These are phyloP conservation scores for Megastigmus dorsalis DNA, from an alignment of 2,888 invertebrate genomes.

Conservation along the genomic window DNA sequence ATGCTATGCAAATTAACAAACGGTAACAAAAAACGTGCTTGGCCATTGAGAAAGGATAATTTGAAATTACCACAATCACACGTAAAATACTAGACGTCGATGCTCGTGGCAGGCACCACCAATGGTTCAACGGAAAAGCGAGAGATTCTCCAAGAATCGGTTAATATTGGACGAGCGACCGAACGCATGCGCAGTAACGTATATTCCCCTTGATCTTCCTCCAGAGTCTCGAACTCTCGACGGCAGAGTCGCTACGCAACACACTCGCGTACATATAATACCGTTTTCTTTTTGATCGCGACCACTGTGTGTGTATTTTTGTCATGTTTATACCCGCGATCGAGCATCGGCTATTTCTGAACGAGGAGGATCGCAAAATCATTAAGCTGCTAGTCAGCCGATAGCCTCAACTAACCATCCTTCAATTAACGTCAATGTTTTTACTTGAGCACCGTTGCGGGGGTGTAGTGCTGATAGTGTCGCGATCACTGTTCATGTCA, in stretches of 20 bases:
- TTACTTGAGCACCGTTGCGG: slow-evolving; percentile 12
- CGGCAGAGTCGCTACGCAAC: slow-evolving; percentile 36
- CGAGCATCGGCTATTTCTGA: background rate
- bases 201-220: background rate
- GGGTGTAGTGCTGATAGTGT: slow-evolving; percentile 21
- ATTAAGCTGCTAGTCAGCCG: background rate
- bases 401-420: too few species aligned
- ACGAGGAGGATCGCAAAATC: background rate
- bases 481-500: slow-evolving; percentile 7
- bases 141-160: background rate
- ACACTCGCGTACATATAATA: slow-evolving; percentile 30
- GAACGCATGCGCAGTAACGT: slow-evolving; percentile 39
- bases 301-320: slow-evolving; percentile 28
- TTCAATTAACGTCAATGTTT: background rate
- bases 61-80: slow-evolving; percentile 17
- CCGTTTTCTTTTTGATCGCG: slow-evolving; percentile 31
- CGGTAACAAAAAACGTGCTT: too few species aligned
- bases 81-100: too few species aligned
- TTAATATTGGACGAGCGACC: slow-evolving; percentile 3
- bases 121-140: background rate
- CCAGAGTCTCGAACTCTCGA: slow-evolving; percentile 38
- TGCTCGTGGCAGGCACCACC: background rate
- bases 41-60: too few species aligned
- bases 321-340: slow-evolving; percentile 32
- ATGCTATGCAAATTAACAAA: too few species aligned